Evolutionary conservation across 2,113 vertebrate genomes (phyloP).

Genomic region (Aegotheles bennettii): DNA sequence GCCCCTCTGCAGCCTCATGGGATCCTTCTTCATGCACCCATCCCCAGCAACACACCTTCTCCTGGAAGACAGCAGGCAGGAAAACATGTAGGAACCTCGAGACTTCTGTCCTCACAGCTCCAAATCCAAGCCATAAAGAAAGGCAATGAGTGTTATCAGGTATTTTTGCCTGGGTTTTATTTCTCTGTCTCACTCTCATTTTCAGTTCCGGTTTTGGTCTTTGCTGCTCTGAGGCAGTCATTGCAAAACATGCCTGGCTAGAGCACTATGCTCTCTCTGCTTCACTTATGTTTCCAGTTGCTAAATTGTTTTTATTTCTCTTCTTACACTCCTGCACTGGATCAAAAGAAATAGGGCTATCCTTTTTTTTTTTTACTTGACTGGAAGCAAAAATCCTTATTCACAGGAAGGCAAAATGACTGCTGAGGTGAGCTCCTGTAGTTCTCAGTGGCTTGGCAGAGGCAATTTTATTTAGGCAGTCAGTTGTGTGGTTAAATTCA

Average conservation of each 20-base stretch:
- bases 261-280: not conserved
- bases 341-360: not conserved
- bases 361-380: not conserved
- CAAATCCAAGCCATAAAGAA: not conserved
- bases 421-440: not conserved
- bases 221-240: not conserved
- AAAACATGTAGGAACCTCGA: not conserved
- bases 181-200: not conserved
- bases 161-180: not conserved
- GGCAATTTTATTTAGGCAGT: not conserved
- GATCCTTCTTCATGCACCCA: not conserved
- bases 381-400: not conserved
- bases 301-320: not conserved
- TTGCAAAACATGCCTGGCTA: not conserved
- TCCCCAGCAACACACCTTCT: not conserved
- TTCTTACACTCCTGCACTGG: not conserved
- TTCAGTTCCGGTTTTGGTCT: constrained; percentile 38
- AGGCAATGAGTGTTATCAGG: not conserved
- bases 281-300: not conserved
- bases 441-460: not conserved
- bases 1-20: not conserved
- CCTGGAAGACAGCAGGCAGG: not conserved
- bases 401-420: not conserved
- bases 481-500: not conserved
- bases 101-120: not conserved